These are phyloP conservation scores for Tethya wilhelma DNA, from an alignment of 37 sponge, comb jelly and placozoan genomes.

Conservation along the genomic window DNA sequence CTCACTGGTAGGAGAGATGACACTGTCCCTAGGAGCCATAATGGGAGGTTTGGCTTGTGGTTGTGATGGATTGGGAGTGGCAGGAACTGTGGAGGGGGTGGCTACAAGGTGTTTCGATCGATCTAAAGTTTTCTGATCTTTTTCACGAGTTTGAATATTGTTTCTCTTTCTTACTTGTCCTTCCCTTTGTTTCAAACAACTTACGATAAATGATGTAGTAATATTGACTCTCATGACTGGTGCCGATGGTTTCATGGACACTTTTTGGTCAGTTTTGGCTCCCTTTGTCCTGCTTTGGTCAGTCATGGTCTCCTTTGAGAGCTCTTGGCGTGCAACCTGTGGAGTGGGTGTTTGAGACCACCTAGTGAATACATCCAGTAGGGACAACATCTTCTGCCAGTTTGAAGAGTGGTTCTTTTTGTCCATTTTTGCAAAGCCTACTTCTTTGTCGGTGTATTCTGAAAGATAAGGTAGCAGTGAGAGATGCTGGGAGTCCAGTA, in stretches of 20 bases:
- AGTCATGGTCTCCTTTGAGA: not conserved
- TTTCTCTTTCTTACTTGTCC: not conserved
- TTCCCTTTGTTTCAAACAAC: conserved; percentile 23
- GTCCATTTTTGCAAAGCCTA: no score
- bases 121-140: no score
- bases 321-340: not conserved
- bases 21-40: no score
- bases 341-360: conserved; percentile 25
- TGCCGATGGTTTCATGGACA: not conserved
- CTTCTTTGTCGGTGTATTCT: no score
- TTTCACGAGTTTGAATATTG: not conserved
- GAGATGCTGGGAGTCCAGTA: no score
- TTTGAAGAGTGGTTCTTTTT: no score
- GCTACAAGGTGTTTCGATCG: no score
- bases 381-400: conserved; percentile 17
- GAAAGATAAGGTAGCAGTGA: conserved; percentile 8
- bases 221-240: conserved; percentile 24
- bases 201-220: not conserved
- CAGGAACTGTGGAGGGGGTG: no score
- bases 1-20: no score
- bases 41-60: no score
- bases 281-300: not conserved
- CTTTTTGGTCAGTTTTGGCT: not conserved
- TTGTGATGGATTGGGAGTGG: no score
- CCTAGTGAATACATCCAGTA: not conserved